A percentile compares a stretch with the other conserved stretches of the same genome.
phyloP scores from a whole-genome alignment of 2,797 vertebrate genomes.

The Adelosebastes latens region DNA sequence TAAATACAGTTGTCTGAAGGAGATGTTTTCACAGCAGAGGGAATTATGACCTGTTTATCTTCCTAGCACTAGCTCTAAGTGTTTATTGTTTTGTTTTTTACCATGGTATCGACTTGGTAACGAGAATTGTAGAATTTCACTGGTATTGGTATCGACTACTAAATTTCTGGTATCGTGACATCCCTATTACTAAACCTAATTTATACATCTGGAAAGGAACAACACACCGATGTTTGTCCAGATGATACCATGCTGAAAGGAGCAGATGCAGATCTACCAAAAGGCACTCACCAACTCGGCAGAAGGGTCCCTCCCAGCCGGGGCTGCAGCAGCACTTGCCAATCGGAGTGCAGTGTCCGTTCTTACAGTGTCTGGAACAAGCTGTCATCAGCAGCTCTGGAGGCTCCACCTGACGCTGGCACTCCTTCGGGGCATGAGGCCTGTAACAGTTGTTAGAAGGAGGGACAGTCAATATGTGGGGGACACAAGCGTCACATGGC shows the following conservation, averaged over 20 bases:
- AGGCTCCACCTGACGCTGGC: constrained; percentile 87
- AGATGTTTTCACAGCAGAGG: too few species aligned
- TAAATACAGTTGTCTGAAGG: too few species aligned
- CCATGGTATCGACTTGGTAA: too few species aligned
- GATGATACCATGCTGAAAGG: background rate
- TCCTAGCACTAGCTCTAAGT: too few species aligned
- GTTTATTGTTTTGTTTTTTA: too few species aligned
- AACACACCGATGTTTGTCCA: background rate
- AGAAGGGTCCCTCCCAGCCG: constrained; percentile 97
- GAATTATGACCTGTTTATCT: too few species aligned
- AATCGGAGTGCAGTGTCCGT: constrained; percentile 94
- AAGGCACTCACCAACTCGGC: constrained; percentile 88
- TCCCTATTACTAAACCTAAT: background rate
- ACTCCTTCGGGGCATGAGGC: constrained; percentile 93
- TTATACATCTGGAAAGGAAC: constrained; percentile 4
- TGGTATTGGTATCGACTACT: too few species aligned
- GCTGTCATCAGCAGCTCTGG: constrained; percentile 91
- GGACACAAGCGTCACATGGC: background rate
- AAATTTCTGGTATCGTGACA: too few species aligned
- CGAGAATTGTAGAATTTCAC: too few species aligned
- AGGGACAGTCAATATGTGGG: constrained; percentile 36
- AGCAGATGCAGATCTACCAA: background rate
- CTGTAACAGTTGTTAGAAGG: constrained; percentile 74
- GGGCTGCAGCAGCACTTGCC: constrained; percentile 95
- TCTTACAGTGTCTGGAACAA: constrained; percentile 94